Evolutionary conservation across 2,797 vertebrate genomes (phyloP).

Genomic region (Protonibea diacanthus): DNA sequence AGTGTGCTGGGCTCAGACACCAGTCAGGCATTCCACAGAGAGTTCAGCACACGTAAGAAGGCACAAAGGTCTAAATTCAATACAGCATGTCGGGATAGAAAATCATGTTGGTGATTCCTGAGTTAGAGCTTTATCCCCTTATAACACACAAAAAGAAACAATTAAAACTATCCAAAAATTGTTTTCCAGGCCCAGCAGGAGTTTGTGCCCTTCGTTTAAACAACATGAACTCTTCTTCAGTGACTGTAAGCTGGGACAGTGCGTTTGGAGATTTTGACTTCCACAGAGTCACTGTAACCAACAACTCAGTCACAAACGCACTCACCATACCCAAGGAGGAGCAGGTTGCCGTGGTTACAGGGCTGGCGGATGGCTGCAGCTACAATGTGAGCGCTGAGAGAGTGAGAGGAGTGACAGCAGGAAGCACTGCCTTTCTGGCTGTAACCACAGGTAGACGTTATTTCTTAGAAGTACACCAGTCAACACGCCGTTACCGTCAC

Average conservation of each 20-base stretch:
- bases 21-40: conserved; percentile 81
- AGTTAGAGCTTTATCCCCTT: not conserved
- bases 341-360: conserved; percentile 79
- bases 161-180: not conserved
- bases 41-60: conserved; percentile 88
- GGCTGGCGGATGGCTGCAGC: conserved; percentile 84
- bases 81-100: not conserved
- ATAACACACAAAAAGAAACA: not conserved
- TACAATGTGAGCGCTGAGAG: conserved; percentile 88
- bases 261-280: conserved; percentile 86
- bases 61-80: not conserved
- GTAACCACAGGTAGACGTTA: conserved; percentile 83
- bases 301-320: conserved; percentile 62
- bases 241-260: conserved; percentile 85
- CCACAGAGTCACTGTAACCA: conserved; percentile 82
- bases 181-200: conserved; percentile 84
- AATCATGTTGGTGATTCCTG: conserved; percentile 5
- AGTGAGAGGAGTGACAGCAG: conserved; percentile 79
- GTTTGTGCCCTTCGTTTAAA: conserved; percentile 84
- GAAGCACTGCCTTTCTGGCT: conserved; percentile 75
- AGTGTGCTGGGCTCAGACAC: conserved; percentile 85
- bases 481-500: conserved; percentile 16
- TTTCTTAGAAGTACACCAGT: conserved; percentile 15
- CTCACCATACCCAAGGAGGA: conserved; percentile 74
- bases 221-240: conserved; percentile 82